A percentile compares a stretch with the other conserved stretches of the same genome.
phyloP scores from a whole-genome alignment of 1,140 invertebrate genomes.

The Gryllus bimaculatus region DNA sequence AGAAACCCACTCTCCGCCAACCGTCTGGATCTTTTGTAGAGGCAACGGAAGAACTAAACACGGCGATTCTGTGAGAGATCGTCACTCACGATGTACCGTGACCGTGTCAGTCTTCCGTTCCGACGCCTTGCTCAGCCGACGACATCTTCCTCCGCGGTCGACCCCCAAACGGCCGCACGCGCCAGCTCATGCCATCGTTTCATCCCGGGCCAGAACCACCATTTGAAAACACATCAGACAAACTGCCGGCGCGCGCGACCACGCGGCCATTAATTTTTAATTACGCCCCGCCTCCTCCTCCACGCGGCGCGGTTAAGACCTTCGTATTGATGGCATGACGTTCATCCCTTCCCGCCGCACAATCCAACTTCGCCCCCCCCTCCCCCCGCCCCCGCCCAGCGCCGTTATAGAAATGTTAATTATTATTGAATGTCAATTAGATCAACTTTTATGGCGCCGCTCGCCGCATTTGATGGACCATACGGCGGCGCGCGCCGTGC shows the following conservation, averaged over 20 bases:
- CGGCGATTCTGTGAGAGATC: no score
- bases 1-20: no score
- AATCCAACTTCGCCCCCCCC: neutral
- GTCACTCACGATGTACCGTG: no score
- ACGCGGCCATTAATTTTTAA: neutral
- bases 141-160: neutral
- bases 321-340: neutral
- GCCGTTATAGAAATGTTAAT: neutral
- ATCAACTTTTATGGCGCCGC: neutral
- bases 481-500: neutral
- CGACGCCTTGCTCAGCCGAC: neutral
- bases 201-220: neutral
- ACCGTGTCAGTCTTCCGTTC: neutral
- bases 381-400: no score
- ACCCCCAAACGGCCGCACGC: neutral
- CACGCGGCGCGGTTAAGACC: neutral
- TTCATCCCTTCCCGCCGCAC: no score
- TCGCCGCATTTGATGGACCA: neutral
- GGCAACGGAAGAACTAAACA: no score
- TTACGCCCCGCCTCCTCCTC: neutral
- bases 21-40: no score
- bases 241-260: neutral
- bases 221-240: neutral
- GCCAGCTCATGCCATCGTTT: neutral
- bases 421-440: constrained; percentile 1